Evolutionary conservation across 2,113 vertebrate species (phyloP).

Genomic region (Dasyornis broadbenti): DNA sequence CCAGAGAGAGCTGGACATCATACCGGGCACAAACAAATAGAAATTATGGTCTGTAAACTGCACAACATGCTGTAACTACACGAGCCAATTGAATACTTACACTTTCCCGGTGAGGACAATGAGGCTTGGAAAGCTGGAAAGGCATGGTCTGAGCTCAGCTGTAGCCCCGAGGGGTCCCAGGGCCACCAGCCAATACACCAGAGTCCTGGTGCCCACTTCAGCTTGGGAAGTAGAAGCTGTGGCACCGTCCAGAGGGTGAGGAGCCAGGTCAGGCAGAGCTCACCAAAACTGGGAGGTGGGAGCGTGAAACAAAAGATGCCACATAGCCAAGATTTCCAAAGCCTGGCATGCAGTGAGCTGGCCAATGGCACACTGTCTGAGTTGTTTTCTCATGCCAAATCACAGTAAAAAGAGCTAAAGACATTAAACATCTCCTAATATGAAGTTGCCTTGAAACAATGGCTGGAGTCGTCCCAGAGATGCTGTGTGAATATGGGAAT

Average conservation of each 20-base stretch:
- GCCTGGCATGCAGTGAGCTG: background rate
- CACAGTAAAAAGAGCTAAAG: background rate
- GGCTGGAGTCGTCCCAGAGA: constrained; percentile 29
- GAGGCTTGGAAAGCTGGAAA: background rate
- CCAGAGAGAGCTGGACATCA: background rate
- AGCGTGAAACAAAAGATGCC: background rate
- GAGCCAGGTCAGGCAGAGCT: background rate
- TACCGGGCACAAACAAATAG: background rate
- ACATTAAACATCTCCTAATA: constrained; percentile 3
- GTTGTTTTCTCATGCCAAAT: background rate
- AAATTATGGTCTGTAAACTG: background rate
- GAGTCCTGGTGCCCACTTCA: background rate
- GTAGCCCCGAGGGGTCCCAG: accelerated
- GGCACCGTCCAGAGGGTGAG: background rate
- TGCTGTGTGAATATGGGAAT: background rate
- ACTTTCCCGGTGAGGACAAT: background rate
- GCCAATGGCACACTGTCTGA: background rate
- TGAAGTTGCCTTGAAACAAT: constrained; percentile 27
- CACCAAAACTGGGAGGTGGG: background rate
- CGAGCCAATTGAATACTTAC: background rate
- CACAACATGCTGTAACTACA: background rate
- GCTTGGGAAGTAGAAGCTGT: background rate
- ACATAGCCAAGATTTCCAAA: background rate
- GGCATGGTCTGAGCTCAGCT: background rate
- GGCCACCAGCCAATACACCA: background rate